Conservation (phyloP, 2,797 vertebrate species). For the Coregonus sp. region DNA sequence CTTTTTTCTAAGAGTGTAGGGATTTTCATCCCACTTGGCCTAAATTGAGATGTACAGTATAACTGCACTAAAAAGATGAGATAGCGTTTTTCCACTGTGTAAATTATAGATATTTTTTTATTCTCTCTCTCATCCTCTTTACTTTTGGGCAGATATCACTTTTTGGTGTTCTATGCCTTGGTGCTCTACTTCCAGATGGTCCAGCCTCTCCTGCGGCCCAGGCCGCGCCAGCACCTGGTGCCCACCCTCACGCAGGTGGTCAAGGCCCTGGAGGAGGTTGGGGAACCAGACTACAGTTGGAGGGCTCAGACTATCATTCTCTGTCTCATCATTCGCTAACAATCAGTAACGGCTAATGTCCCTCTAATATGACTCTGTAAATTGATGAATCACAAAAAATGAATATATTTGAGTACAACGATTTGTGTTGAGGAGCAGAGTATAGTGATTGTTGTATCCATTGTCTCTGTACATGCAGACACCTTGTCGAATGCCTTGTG, state of each 20-base stretch:
- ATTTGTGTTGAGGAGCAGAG: not conserved
- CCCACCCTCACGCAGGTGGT: slow-evolving; percentile 83
- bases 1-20: too few relatives aligned
- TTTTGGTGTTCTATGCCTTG: slow-evolving; percentile 77
- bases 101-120: slow-evolving; percentile 46
- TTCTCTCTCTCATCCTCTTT: not conserved
- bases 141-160: slow-evolving; percentile 70
- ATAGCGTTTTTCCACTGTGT: not conserved
- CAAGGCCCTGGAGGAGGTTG: slow-evolving; percentile 74
- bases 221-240: slow-evolving; percentile 71
- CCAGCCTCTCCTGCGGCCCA: slow-evolving; percentile 77
- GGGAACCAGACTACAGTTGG: slow-evolving; percentile 76
- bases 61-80: slow-evolving; percentile 37
- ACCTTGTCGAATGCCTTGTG: slow-evolving; percentile 75
- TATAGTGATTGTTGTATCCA: slow-evolving; percentile 18
- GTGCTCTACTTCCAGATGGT: slow-evolving; percentile 76
- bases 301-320: slow-evolving; percentile 70
- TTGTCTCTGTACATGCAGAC: slow-evolving; percentile 65
- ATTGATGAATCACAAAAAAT: slow-evolving; percentile 68
- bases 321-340: slow-evolving; percentile 63
- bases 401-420: slow-evolving; percentile 65
- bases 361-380: not conserved
- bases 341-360: slow-evolving; percentile 28
- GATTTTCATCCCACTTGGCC: not conserved
- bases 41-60: slow-evolving; percentile 54